Percentiles rank a stretch among this genome's conserved stretches.
Evolutionary conservation across 2,113 vertebrate genomes (phyloP).

Genomic region (Petrocephalus microphthalmus): DNA sequence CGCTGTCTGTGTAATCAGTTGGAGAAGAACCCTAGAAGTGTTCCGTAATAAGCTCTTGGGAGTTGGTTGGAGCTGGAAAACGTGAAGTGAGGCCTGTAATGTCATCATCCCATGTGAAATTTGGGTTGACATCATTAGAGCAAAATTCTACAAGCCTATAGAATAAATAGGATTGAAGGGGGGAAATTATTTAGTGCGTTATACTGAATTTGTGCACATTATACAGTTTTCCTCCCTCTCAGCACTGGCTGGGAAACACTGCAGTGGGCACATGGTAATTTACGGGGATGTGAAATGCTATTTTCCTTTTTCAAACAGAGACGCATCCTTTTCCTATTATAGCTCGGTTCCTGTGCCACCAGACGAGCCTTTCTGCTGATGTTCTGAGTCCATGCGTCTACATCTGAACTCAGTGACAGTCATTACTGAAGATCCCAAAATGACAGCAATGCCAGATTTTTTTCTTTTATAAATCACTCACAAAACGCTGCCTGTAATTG

Average conservation of each 20-base stretch:
- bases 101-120: neutral
- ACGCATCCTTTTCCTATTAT: conserved; percentile 66
- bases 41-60: neutral
- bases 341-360: conserved; percentile 18
- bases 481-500: neutral
- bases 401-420: conserved; percentile 4
- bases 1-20: neutral
- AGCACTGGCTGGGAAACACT: conserved; percentile 37
- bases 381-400: neutral
- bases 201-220: neutral
- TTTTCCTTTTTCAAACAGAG: conserved; percentile 67
- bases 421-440: neutral
- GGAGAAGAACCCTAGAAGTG: neutral
- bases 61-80: neutral
- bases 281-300: conserved; percentile 72
- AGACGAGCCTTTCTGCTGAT: conserved; percentile 6
- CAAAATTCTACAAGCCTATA: neutral
- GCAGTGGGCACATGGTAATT: conserved; percentile 46
- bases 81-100: neutral
- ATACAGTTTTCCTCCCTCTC: neutral
- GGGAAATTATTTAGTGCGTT: neutral
- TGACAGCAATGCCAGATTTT: neutral
- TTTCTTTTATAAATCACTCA: neutral
- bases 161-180: neutral
- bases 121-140: neutral